Base-by-base conservation (phyloP, 2,888 invertebrate genomes). In the Melanargia galathea region DNA sequence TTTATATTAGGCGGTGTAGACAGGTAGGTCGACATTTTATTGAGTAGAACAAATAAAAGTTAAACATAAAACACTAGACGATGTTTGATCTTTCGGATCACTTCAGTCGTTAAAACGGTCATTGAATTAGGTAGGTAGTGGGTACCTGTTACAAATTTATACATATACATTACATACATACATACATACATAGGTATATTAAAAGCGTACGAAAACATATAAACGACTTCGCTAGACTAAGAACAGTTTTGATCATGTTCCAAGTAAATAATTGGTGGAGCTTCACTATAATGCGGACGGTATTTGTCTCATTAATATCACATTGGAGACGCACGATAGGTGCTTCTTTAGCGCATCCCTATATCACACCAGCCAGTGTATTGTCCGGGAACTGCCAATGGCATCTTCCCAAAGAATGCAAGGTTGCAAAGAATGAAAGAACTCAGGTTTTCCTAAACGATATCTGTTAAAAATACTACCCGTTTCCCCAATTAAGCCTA, bases 201-300 rank as follows among this genome's bases (percentile, higher is more conserved):
- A 46, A 33, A 45, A 45, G 38, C 52, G 22, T 1, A n/a, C 33
- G n/a, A 35, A 60, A 55, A 38, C 33, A 46, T 33, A 30, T 43
- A 26, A 57, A 51, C 22, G 16, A 24, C 75, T 78, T 80, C 74
- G 73, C 77, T 75, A 22, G n/a, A 77, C 75, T 78, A 83, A 84
- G 80, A 83, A 82, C 81, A 81, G 79, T 78, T 84, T 87, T 87
- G 87, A 89, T 85, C 82, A 66, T 67, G 78, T 64, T 88, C 87
- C 87, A 87, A 87, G 78, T 82, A 80, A 82, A 82, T 83, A 82
- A 78, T 77, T 74, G 75, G 45, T 56, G 30, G 24, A 75, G 80
- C 84, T 87, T 86, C 87, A 85, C 84, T 79, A 75, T 80, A 75
- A 70, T 76, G 74, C 81, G 80, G 80, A 83, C 56, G 43, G 82